Percentiles rank a stretch among this genome's conserved stretches.
phyloP scores from a whole-genome alignment of 1,140 invertebrate genomes.

The Gryllus bimaculatus region DNA sequence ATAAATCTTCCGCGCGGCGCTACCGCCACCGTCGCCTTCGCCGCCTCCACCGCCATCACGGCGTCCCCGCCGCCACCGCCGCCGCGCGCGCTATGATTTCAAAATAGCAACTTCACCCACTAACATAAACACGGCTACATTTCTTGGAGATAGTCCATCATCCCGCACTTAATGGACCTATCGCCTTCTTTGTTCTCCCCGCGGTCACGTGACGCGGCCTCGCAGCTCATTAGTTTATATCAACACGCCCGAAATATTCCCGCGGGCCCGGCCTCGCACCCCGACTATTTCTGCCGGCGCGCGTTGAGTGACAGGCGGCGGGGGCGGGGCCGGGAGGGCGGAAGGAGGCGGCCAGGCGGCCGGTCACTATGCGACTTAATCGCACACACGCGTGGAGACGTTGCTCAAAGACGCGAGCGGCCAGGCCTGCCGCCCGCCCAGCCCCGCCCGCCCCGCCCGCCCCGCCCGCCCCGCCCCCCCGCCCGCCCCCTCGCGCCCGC shows the following conservation, averaged over 20 bases:
- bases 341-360: neutral
- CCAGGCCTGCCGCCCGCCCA: too few relatives aligned
- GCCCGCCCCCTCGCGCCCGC: too few relatives aligned
- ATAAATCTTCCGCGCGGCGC: neutral
- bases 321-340: too few relatives aligned
- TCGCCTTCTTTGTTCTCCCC: neutral
- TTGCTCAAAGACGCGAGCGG: neutral
- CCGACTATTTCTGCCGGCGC: neutral
- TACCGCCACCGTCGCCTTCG: too few relatives aligned
- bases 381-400: neutral
- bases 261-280: too few relatives aligned
- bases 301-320: neutral
- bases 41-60: neutral
- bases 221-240: neutral
- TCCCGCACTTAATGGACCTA: slow-evolving; percentile 3
- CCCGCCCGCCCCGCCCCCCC: too few relatives aligned
- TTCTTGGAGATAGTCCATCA: neutral
- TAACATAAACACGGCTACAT: slow-evolving; percentile 1
- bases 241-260: slow-evolving; percentile 3
- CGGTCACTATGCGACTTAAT: neutral
- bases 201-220: neutral
- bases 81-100: neutral
- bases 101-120: slow-evolving; percentile 4
- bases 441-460: too few relatives aligned
- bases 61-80: too few relatives aligned